Percentiles rank a stretch among this genome's conserved stretches.
These are phyloP conservation scores for Sebastes minor DNA, from an alignment of 2,797 vertebrate species.

Conservation along the genomic window DNA sequence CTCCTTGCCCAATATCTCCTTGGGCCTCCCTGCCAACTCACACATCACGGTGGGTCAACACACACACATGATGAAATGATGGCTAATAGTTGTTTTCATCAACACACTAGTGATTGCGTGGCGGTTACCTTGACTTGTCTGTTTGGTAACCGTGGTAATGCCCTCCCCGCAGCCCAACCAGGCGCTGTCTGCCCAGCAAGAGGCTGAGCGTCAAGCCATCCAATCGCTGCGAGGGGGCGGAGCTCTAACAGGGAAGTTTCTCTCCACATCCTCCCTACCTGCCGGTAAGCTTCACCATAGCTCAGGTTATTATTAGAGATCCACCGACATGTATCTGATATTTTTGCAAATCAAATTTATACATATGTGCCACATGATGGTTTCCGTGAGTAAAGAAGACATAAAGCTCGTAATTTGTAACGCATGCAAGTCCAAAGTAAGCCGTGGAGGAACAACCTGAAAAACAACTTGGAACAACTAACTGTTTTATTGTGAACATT, in stretches of 20 bases:
- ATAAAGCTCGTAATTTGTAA: too few species aligned
- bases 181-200: conserved; percentile 89
- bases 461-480: too few species aligned
- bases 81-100: neutral
- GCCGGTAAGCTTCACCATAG: conserved; percentile 61
- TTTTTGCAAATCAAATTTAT: neutral
- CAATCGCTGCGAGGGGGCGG: conserved; percentile 88
- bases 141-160: neutral
- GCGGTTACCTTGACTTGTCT: neutral
- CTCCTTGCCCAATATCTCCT: conserved; percentile 95
- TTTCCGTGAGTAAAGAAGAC: too few species aligned
- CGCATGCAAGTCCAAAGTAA: too few species aligned
- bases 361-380: neutral
- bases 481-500: too few species aligned
- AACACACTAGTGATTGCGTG: neutral
- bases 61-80: neutral
- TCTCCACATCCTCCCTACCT: conserved; percentile 91
- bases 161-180: conserved; percentile 80
- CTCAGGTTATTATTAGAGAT: neutral
- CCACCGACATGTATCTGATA: neutral
- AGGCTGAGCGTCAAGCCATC: conserved; percentile 89
- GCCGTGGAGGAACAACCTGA: too few species aligned
- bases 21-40: conserved; percentile 93
- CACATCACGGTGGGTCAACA: conserved; percentile 87
- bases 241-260: conserved; percentile 90